A percentile compares a stretch with the other conserved stretches of the same genome.
phyloP scores from a whole-genome alignment of 2,797 vertebrate species.

The Muscicapa comitata region DNA sequence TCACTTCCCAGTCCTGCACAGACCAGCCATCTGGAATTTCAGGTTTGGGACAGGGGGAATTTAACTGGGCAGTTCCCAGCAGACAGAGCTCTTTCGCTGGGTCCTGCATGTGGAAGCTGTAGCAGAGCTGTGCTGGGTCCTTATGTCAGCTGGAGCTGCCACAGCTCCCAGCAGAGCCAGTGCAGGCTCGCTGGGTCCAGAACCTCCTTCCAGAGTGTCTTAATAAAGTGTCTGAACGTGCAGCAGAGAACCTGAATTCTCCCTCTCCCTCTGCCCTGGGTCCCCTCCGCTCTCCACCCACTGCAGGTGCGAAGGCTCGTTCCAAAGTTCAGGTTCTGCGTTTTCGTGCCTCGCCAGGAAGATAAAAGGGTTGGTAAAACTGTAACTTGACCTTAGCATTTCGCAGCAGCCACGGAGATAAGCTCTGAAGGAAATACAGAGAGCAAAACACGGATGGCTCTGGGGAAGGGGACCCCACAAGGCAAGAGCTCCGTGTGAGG shows the following conservation, averaged over 20 bases:
- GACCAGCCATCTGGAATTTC: not conserved
- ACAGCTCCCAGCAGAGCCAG: not conserved
- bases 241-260: not conserved
- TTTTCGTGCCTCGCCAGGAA: not conserved
- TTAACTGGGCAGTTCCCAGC: not conserved
- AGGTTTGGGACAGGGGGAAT: not conserved
- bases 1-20: not conserved
- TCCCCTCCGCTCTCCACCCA: not conserved
- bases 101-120: not conserved
- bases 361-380: conserved; percentile 50
- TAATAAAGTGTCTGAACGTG: not conserved
- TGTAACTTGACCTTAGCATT: conserved; percentile 48
- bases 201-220: not conserved
- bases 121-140: not conserved
- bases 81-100: fast-evolving
- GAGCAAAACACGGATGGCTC: not conserved
- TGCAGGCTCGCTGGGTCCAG: not conserved
- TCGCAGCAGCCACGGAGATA: not conserved
- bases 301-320: not conserved
- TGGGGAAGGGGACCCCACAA: not conserved
- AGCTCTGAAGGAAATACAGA: not conserved
- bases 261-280: not conserved
- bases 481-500: not conserved
- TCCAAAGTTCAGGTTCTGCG: conserved; percentile 41
- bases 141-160: not conserved